phyloP scores from a whole-genome alignment of 1,140 invertebrate genomes.

The Drosophila kepulauana region DNA sequence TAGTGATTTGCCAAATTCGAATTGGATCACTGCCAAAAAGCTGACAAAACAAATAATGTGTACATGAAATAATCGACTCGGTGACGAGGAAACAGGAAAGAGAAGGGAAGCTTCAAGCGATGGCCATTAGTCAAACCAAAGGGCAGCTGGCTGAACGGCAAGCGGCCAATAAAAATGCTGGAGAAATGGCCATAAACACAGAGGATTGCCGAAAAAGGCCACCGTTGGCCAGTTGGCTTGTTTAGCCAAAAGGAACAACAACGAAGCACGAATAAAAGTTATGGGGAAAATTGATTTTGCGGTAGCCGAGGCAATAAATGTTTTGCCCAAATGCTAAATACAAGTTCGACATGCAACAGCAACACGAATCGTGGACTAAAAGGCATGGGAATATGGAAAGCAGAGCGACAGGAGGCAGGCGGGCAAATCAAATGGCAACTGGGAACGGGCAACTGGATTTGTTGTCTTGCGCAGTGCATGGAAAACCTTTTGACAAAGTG shows the following conservation, averaged over 20 bases:
- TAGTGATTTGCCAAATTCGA: background rate
- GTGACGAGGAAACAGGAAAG: background rate
- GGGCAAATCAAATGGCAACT: slow-evolving; percentile 11
- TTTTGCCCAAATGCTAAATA: slow-evolving; percentile 57
- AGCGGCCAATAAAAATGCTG: slow-evolving; percentile 71
- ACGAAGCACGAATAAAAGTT: slow-evolving; percentile 48
- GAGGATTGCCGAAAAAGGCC: slow-evolving; percentile 37
- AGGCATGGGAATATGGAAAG: background rate
- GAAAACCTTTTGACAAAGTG: slow-evolving; percentile 72
- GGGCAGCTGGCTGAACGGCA: slow-evolving; percentile 35
- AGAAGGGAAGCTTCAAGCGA: slow-evolving; percentile 25
- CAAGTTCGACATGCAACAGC: slow-evolving; percentile 41
- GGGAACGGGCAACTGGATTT: slow-evolving; percentile 32
- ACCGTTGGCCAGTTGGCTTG: slow-evolving; percentile 26
- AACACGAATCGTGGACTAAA: slow-evolving; percentile 8
- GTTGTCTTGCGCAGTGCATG: slow-evolving; percentile 55
- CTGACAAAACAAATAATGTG: slow-evolving; percentile 37
- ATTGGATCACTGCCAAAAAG: slow-evolving; percentile 21
- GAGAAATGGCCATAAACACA: slow-evolving; percentile 65
- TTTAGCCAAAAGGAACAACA: slow-evolving; percentile 26
- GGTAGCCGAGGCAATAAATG: slow-evolving; percentile 70
- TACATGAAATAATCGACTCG: background rate
- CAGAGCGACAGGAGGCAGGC: background rate
- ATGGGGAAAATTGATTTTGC: slow-evolving; percentile 76
- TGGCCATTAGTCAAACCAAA: slow-evolving; percentile 62